Conservation (phyloP, 2,797 vertebrate genomes). For the Brachyalestes nurse region DNA sequence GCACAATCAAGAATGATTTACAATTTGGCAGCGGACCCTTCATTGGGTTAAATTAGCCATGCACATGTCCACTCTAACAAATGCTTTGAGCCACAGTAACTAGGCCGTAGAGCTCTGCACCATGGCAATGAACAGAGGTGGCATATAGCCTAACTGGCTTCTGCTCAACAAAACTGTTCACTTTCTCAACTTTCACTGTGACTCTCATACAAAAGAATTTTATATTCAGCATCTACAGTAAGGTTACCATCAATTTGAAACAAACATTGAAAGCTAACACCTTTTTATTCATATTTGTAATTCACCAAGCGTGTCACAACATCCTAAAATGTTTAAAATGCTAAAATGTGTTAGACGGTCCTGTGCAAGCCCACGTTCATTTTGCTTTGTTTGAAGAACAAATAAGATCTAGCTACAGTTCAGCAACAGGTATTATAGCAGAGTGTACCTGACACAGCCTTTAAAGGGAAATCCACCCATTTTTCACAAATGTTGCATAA, state of each 20-base stretch:
- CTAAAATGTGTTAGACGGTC: background rate
- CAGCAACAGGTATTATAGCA: background rate
- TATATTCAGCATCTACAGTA: background rate
- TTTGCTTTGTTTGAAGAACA: too few species aligned
- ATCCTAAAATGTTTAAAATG: background rate
- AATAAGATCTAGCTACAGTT: background rate
- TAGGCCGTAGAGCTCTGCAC: background rate
- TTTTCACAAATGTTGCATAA: too few species aligned
- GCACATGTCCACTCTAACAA: constrained; percentile 18
- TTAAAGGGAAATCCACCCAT: too few species aligned
- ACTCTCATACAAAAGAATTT: background rate
- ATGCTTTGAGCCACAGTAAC: constrained; percentile 3
- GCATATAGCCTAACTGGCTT: background rate
- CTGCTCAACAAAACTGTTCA: background rate
- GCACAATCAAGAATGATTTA: background rate
- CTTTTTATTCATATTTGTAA: too few species aligned
- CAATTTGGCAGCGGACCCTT: background rate
- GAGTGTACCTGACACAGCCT: background rate
- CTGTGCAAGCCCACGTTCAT: background rate
- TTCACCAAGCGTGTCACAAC: background rate
- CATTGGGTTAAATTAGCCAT: constrained; percentile 9
- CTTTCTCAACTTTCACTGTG: background rate
- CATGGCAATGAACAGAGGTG: constrained; percentile 2
- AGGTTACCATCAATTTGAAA: background rate
- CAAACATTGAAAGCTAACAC: background rate